phyloP scores from a whole-genome alignment of 1,140 invertebrate species.

The Lepeophtheirus salmonis region DNA sequence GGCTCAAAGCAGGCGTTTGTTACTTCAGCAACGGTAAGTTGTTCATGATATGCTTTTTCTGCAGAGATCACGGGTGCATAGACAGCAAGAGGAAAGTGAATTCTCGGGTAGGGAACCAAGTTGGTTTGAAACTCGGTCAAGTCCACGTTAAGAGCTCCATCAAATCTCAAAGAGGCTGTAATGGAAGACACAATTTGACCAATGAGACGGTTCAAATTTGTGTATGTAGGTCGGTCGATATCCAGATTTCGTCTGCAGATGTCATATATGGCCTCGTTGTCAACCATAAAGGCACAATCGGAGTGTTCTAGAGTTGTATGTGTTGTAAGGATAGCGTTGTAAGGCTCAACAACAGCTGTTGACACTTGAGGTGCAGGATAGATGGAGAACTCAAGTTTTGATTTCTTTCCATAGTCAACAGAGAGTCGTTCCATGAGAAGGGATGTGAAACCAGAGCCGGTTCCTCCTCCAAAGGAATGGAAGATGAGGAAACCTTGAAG shows the following conservation, averaged over 20 bases:
- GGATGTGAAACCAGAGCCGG: constrained; percentile 37
- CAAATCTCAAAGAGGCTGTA: constrained; percentile 41
- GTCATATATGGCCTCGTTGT: constrained; percentile 70
- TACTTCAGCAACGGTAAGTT: constrained; percentile 31
- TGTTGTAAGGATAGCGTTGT: too few relatives aligned
- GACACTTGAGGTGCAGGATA: constrained; percentile 20
- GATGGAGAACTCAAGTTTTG: too few relatives aligned
- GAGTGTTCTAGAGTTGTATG: constrained; percentile 46
- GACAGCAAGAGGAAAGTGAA: constrained; percentile 49
- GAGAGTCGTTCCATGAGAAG: constrained; percentile 33
- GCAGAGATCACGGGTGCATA: constrained; percentile 41
- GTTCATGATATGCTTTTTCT: constrained; percentile 39
- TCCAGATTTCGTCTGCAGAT: constrained; percentile 45
- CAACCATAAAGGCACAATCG: constrained; percentile 50
- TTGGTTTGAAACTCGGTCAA: constrained; percentile 47
- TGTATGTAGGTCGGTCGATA: constrained; percentile 39
- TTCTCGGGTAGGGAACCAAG: constrained; percentile 46
- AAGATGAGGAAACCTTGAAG: constrained; percentile 44
- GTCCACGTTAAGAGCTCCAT: constrained; percentile 47
- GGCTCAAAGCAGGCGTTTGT: constrained; percentile 40
- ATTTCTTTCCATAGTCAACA: too few relatives aligned
- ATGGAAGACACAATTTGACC: constrained; percentile 33
- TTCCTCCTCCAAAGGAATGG: too few relatives aligned
- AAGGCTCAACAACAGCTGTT: constrained; percentile 46
- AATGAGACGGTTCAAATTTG: constrained; percentile 35